Conservation (phyloP, 2,888 invertebrate genomes). For the Andrena marginata region DNA sequence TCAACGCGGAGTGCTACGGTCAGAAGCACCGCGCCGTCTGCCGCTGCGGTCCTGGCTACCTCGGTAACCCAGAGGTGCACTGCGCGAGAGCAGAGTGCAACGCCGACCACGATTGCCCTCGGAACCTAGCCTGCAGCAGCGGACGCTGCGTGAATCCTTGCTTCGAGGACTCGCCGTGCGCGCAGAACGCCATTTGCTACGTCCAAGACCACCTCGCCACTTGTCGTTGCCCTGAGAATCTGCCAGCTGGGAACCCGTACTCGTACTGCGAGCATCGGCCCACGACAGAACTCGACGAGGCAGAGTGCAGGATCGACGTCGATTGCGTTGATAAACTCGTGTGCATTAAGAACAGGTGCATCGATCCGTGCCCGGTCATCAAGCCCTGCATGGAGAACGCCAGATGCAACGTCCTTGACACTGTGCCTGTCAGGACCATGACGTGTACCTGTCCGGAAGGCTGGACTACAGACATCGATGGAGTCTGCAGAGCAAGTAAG, state of each 20-base stretch:
- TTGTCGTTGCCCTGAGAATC: constrained; percentile 93
- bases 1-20: constrained; percentile 94
- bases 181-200: constrained; percentile 93
- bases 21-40: constrained; percentile 92
- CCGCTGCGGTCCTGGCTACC: constrained; percentile 91
- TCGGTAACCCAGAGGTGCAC: constrained; percentile 92
- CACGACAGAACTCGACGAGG: constrained; percentile 84
- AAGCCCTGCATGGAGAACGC: constrained; percentile 92
- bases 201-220: constrained; percentile 92
- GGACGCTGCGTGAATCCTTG: constrained; percentile 94
- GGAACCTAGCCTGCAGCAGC: constrained; percentile 90
- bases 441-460: constrained; percentile 95
- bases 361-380: constrained; percentile 91
- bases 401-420: constrained; percentile 93
- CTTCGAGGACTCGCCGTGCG: constrained; percentile 90
- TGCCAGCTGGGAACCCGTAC: constrained; percentile 92
- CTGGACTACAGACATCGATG: constrained; percentile 92
- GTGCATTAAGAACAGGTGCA: constrained; percentile 92
- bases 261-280: constrained; percentile 90
- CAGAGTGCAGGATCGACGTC: constrained; percentile 91
- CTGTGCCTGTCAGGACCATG: constrained; percentile 94
- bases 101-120: constrained; percentile 92
- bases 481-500: constrained; percentile 90
- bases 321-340: constrained; percentile 93
- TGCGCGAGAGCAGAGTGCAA: constrained; percentile 93